Evolutionary conservation across 2,797 vertebrate genomes (phyloP), one percentile per base, ranked within the genome.

Genomic region (Selene dorsalis): DNA sequence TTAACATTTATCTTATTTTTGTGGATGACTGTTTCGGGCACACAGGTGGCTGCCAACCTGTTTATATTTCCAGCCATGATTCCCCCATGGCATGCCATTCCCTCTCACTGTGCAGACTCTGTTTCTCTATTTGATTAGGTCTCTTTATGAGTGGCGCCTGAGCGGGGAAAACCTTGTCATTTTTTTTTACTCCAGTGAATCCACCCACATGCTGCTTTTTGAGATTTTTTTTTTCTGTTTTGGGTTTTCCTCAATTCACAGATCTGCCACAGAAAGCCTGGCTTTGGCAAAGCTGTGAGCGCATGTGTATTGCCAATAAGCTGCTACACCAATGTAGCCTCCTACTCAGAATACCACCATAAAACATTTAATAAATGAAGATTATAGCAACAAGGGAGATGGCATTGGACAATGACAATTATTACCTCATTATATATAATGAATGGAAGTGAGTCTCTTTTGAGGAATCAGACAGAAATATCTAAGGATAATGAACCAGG

Each of bases 161-260:
- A 87, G 87, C 73, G 6, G 84, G 90, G 85, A 76, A 89, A 89
- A 87, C 83, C 87, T 80, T 88, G 83, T 84, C 60, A 72, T 88
- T 41, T 39, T 88, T 88, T 88, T 87, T 87, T 85, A 87, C 83
- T 90, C 83, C 76, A 88, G 77, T 13, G 83, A 85, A 82, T 89
- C 91, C 87, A 70, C 90, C 88, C 89, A 93, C 89, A 64, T 79
- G 71, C 68, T 82, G 80, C 64, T 86, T 89, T 85, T 79, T 67
- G 67, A 88, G 32, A 64, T 82, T 65, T 79, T 78, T 22, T n/a
- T 53, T 53, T 55, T 26, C 18, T 66, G 75, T 84, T 76, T 68
- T 13, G 63, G 82, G 75, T 89, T 86, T 84, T 90, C 88, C 81
- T 87, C 55, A 77, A 88, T 84, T 88, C 84, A 85, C 86, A 90